Evolutionary conservation across 2,113 vertebrate species (phyloP).

Genomic region (Naja naja): DNA sequence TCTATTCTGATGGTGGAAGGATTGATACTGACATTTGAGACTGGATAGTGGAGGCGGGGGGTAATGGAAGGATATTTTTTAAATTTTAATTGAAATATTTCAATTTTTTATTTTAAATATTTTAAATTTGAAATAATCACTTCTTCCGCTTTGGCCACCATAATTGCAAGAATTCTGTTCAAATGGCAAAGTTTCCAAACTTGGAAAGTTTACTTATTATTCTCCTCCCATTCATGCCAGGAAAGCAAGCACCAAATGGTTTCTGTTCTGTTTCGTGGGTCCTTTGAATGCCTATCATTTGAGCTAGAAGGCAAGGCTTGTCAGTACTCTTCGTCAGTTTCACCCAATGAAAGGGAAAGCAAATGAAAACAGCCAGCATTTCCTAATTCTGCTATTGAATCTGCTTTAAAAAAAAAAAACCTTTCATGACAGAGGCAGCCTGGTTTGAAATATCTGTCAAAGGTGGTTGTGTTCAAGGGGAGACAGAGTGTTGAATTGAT

Average conservation of each 20-base stretch:
- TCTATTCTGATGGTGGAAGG: background rate
- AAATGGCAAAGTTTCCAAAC: background rate
- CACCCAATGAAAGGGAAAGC: background rate
- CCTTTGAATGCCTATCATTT: background rate
- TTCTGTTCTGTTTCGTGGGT: background rate
- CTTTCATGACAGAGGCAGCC: background rate
- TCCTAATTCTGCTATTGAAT: background rate
- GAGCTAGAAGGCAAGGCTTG: background rate
- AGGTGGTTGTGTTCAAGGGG: background rate
- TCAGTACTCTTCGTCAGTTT: background rate
- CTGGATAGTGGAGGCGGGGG: rapidly evolving
- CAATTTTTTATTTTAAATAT: background rate
- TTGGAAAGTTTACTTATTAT: background rate
- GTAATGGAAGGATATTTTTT: background rate
- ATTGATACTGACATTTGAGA: too few relatives aligned
- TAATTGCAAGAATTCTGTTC: background rate
- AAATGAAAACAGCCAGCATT: background rate
- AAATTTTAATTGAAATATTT: background rate
- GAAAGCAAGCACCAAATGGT: background rate
- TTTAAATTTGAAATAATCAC: background rate
- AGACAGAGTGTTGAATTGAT: background rate
- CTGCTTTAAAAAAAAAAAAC: background rate
- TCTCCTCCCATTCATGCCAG: background rate
- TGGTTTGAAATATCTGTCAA: background rate
- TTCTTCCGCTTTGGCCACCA: background rate